Evolutionary conservation across 2,888 invertebrate genomes (phyloP), one percentile per base, ranked within the genome.

Genomic region (Melikaiella ostensackeni): DNA sequence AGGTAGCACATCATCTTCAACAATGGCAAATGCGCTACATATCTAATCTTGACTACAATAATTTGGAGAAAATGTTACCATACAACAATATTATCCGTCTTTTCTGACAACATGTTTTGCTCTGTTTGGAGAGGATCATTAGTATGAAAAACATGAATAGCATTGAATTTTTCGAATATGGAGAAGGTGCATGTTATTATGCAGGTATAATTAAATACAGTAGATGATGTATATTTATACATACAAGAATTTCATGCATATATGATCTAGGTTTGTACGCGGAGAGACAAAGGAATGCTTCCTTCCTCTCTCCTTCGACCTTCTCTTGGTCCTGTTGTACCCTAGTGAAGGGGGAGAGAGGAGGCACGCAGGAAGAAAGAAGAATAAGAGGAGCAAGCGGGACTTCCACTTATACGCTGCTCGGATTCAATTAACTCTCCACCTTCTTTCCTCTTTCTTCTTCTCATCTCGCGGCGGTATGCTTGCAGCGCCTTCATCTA

Each of bases 401-500:
- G 82, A 86, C 86, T 90, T 91, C 90, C 90, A 91, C 90, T 91
- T 91, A 91, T 91, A 91, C 90, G 89, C 90, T 90, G 89, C 90
- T 91, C 89, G 89, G 89, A 91, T 91, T 91, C 91, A 91, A 91
- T 91, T 91, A 91, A 90, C 90, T 89, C 88, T 89, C 88, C 86
- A 86, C 87, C 88, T 88, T 87, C 85, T 84, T 86, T 85, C 84
- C 86, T 86, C 87, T 59, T 59, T 59, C 87, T 86, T 81, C 86
- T 89, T 83, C 83, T 86, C 89, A 87, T 89, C 88, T 87, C 86
- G 81, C 85, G 84, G 84, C 82, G 85, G 84, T 86, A 82, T 84
- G 84, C 86, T 85, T 83, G 79, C 82, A 80, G 73, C 62, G 55
- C 80, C 80, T 79, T 79, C 78, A 74, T 84, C 87, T 87, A 86